Conservation (phyloP, 2,113 vertebrate species). For the Lophius piscatorius region DNA sequence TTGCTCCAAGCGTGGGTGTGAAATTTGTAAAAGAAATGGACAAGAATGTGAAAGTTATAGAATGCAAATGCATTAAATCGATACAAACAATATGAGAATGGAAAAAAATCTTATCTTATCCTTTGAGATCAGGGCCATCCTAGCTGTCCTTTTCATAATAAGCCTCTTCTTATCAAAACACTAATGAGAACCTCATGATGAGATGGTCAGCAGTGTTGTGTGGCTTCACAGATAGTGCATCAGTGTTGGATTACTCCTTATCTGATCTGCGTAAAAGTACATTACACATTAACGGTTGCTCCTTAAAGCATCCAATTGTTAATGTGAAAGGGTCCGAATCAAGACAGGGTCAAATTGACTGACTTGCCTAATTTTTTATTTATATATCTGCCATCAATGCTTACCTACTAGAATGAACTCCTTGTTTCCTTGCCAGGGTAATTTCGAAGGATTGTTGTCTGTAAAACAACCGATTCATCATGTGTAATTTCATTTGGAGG, state of each 20-base stretch:
- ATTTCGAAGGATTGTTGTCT: slow-evolving; percentile 31
- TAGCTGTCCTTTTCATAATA: too few species aligned
- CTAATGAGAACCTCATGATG: slow-evolving; percentile 66
- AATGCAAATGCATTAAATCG: too few species aligned
- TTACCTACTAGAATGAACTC: slow-evolving; percentile 1
- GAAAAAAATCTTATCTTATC: too few species aligned
- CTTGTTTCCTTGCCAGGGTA: slow-evolving; percentile 28
- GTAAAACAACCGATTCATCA: slow-evolving; percentile 29
- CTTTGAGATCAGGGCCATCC: too few species aligned
- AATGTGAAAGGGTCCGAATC: slow-evolving; percentile 34
- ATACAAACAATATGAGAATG: too few species aligned
- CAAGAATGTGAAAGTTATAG: too few species aligned
- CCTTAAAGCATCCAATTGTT: slow-evolving; percentile 47
- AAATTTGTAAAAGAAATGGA: too few species aligned
- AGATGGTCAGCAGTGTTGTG: slow-evolving; percentile 54
- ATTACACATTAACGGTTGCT: slow-evolving; percentile 36
- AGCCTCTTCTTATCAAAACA: slow-evolving; percentile 46
- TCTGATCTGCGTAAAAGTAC: slow-evolving; percentile 58
- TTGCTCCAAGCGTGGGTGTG: too few species aligned
- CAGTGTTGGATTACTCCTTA: slow-evolving; percentile 52
- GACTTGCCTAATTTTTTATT: slow-evolving; percentile 21
- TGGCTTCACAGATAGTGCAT: slow-evolving; percentile 54
- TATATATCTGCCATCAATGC: slow-evolving; percentile 17
- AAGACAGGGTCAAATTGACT: slow-evolving; percentile 34
- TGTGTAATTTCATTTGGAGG: slow-evolving; percentile 42